Percentiles rank a stretch among this genome's conserved stretches.
Evolutionary conservation across 2,113 vertebrate species (phyloP).

Genomic region (Cepphus grylle): DNA sequence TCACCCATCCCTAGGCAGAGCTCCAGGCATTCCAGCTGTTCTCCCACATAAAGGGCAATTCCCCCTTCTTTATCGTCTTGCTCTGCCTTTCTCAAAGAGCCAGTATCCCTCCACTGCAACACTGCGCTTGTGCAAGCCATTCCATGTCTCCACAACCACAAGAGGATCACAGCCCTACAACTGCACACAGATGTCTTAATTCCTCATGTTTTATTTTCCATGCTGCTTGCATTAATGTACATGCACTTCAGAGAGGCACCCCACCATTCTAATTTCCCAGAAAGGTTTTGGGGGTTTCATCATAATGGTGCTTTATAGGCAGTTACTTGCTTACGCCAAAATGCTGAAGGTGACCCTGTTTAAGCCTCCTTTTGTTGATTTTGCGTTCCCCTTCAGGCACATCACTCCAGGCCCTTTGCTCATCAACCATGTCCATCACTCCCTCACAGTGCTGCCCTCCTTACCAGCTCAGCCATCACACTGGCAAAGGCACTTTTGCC

Average conservation of each 20-base stretch:
- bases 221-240: not conserved
- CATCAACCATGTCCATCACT: not conserved
- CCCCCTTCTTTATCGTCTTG: not conserved
- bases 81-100: not conserved
- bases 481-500: not conserved
- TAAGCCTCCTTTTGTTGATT: not conserved
- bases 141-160: not conserved
- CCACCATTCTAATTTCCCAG: not conserved
- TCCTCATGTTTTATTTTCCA: not conserved
- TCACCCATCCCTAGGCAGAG: not conserved
- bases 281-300: not conserved
- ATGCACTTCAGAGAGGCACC: not conserved
- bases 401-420: not conserved
- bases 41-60: not conserved
- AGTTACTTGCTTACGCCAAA: not conserved
- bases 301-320: not conserved
- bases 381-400: not conserved
- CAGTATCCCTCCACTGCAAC: not conserved
- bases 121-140: not conserved
- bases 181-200: not conserved
- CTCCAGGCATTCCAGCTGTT: not conserved
- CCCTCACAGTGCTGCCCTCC: not conserved
- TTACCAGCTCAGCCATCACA: not conserved
- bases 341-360: not conserved
- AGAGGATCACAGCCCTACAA: not conserved